These are phyloP conservation scores for Microctonus brassicae DNA, from an alignment of 2,888 invertebrate species.

Conservation along the genomic window DNA sequence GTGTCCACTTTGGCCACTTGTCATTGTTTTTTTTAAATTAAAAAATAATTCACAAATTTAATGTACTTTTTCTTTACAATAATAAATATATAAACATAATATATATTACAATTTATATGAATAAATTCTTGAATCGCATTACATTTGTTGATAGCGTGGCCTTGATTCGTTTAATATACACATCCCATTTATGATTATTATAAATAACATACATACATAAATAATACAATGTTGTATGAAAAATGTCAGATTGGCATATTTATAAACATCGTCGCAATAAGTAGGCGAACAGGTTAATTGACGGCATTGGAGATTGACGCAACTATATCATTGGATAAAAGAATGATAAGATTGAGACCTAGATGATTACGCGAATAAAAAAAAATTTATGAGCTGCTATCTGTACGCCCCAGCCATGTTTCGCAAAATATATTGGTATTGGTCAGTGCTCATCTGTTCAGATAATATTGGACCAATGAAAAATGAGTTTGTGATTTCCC, in stretches of 20 bases:
- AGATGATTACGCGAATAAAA: background rate
- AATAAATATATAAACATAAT: slow-evolving; percentile 37
- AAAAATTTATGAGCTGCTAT: no score
- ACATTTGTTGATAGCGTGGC: slow-evolving; percentile 29
- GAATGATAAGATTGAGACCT: background rate
- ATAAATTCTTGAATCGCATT: slow-evolving; percentile 47
- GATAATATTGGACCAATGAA: background rate
- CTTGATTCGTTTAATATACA: slow-evolving; percentile 38
- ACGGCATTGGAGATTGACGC: slow-evolving; percentile 40
- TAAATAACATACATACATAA: slow-evolving; percentile 34
- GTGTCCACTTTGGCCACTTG: slow-evolving; percentile 64
- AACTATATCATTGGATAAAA: slow-evolving; percentile 34
- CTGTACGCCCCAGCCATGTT: no score
- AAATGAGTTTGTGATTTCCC: background rate
- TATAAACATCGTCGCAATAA: slow-evolving; percentile 58
- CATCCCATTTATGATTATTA: slow-evolving; percentile 31
- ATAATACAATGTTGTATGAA: slow-evolving; percentile 41
- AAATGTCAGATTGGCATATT: slow-evolving; percentile 61
- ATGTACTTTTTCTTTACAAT: slow-evolving; percentile 31
- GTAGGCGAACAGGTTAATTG: slow-evolving; percentile 54
- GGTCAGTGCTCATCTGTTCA: background rate
- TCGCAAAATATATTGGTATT: background rate
- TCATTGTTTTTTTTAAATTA: slow-evolving; percentile 55
- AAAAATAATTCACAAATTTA: slow-evolving; percentile 7
- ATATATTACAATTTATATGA: slow-evolving; percentile 44